Percentiles rank a stretch among this genome's conserved stretches.
Conservation (phyloP, 2,113 vertebrate genomes). For the Arenaria interpres region DNA sequence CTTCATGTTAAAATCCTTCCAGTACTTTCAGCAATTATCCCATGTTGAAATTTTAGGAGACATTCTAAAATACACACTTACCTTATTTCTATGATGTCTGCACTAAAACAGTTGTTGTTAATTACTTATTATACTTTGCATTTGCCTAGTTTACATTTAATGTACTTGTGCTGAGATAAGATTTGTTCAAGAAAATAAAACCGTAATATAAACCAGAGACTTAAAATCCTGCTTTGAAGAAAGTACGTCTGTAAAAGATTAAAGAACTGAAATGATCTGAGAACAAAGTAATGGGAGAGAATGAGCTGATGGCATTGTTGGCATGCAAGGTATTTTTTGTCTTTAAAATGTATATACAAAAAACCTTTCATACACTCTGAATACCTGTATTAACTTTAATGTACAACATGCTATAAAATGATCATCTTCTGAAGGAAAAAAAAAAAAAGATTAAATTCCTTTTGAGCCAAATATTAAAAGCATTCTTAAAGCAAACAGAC, state of each 20-base stretch:
- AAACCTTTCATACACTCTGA: not conserved
- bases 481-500: constrained; percentile 65
- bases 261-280: not conserved
- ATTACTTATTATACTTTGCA: not conserved
- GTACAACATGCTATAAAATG: not conserved
- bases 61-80: not conserved
- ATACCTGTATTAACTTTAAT: constrained; percentile 33
- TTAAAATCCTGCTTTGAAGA: not conserved
- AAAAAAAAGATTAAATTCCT: constrained; percentile 1
- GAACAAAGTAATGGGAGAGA: not conserved
- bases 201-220: not conserved
- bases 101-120: not conserved
- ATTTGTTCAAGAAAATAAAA: not conserved
- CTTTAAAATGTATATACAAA: not conserved
- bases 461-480: constrained; percentile 70
- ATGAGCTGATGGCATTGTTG: not conserved
- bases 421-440: not conserved
- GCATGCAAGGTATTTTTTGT: constrained; percentile 10
- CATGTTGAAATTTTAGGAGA: not conserved
- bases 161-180: not conserved
- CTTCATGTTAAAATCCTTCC: not conserved
- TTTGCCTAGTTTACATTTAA: not conserved
- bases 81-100: not conserved
- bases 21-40: not conserved
- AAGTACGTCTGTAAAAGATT: constrained; percentile 7